Base-by-base conservation (phyloP, 1,140 invertebrate species). In the Heliconius himera region DNA sequence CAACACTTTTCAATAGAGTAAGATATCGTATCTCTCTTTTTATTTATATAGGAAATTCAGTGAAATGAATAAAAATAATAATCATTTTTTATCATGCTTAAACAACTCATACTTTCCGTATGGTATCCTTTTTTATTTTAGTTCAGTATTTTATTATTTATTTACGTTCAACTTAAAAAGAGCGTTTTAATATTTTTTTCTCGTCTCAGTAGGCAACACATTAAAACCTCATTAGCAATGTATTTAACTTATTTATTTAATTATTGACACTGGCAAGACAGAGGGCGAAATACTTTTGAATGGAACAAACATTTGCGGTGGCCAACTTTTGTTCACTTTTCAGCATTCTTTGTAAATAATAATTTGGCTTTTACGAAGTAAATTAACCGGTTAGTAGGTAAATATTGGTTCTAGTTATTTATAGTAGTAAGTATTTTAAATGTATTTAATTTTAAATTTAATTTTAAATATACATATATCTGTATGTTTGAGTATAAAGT, bases 181-280 rank as follows among this genome's bases (percentile, higher is more conserved):
- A 46, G 3, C 13, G 11, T 26, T 73, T 66, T 29, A 66, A 66
- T 66, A 66, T 66, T 29, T 66, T 11, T 66, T 60, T 20, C n/a
- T 60, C 54, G 20, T 70, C 73, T 66, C 70, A 78, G 75, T 79
- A 78, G 72, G 81, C 81, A 78, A 81, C 82, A 83, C 85, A 86
- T 86, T 82, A 86, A 85, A 83, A 81, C 72, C 83, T 86, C 85
- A 86, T 86, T 86, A 86, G 79, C 73, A 73, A 70, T 84, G 83
- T 84, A 80, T 71, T 76, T 76, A 81, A 83, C 77, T 60, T 81
- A 38, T 72, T 76, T 70, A 72, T 70, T 66, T 66, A 66, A 66
- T 22, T 76, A 76, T 76, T 76, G 38, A 76, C 74, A 70, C 74
- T 70, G 36, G 60, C 54, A 76, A 66, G 26, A 66, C 60, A 66